phyloP scores from a whole-genome alignment of 2,888 invertebrate species.

The Drosophila affinis region DNA sequence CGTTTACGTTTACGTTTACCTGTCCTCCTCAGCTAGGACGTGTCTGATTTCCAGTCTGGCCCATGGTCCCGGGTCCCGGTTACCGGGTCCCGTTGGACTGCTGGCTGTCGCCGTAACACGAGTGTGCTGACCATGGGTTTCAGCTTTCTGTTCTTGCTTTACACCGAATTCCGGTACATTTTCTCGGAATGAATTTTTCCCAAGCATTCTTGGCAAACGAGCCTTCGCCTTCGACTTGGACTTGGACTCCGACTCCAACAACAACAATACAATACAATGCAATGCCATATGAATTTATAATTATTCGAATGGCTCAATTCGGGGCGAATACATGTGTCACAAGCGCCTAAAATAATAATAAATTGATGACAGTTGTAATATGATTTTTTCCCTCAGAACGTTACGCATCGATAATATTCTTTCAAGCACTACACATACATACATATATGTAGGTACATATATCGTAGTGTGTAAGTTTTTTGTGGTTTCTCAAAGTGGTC shows the following conservation, averaged over 20 bases:
- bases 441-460: too few relatives aligned
- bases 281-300: slow-evolving; percentile 20
- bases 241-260: too few relatives aligned
- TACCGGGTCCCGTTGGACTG: slow-evolving; percentile 35
- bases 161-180: slow-evolving; percentile 81
- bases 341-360: slow-evolving; percentile 28
- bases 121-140: slow-evolving; percentile 47
- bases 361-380: slow-evolving; percentile 35
- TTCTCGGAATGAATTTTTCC: slow-evolving; percentile 82
- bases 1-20: slow-evolving; percentile 16
- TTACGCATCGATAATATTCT: neutral
- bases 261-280: neutral
- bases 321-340: slow-evolving; percentile 31
- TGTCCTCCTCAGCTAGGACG: slow-evolving; percentile 44
- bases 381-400: slow-evolving; percentile 51
- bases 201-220: slow-evolving; percentile 65
- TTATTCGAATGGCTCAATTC: slow-evolving; percentile 27
- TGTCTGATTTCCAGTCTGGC: slow-evolving; percentile 60
- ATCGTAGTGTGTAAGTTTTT: too few relatives aligned
- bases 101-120: slow-evolving; percentile 55
- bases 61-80: slow-evolving; percentile 56
- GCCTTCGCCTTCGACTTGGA: neutral
- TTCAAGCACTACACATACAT: neutral
- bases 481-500: slow-evolving; percentile 38
- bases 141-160: slow-evolving; percentile 71